phyloP scores from a whole-genome alignment of 2,113 vertebrate species.

The Mastomys coucha region DNA sequence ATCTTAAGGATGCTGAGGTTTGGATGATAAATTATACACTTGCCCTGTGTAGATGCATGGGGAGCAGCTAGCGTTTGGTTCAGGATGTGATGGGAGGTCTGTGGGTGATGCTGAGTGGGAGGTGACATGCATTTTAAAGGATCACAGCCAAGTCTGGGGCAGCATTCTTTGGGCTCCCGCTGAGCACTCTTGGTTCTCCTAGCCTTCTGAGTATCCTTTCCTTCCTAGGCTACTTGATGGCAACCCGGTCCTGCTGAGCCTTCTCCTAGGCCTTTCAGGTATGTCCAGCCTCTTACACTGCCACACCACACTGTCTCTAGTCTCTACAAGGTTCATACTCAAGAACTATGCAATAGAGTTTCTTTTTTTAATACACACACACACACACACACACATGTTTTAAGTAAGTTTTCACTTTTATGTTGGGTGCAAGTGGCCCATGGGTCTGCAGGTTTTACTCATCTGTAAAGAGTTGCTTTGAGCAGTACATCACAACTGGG shows the following conservation, averaged over 20 bases:
- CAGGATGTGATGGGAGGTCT: not conserved
- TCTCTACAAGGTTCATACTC: not conserved
- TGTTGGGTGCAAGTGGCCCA: not conserved
- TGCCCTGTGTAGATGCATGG: fast-evolving
- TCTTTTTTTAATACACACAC: not conserved
- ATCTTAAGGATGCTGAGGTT: not conserved
- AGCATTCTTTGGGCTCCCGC: not conserved
- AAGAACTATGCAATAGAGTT: not conserved
- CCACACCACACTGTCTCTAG: not conserved
- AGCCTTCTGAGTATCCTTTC: not conserved
- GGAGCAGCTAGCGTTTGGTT: not conserved
- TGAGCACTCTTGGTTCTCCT: not conserved
- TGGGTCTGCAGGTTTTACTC: no score
- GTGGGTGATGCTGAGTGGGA: not conserved
- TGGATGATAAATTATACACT: not conserved
- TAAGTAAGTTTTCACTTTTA: not conserved
- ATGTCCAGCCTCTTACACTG: not conserved
- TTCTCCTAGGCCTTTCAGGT: not conserved
- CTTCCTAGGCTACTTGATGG: not conserved
- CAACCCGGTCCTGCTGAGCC: not conserved
- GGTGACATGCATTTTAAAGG: not conserved
- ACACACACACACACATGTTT: not conserved
- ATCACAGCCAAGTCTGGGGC: not conserved
- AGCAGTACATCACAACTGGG: not conserved
- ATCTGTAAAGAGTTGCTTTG: not conserved